phyloP scores from a whole-genome alignment of 2,113 vertebrate species.

The Nicator chloris region DNA sequence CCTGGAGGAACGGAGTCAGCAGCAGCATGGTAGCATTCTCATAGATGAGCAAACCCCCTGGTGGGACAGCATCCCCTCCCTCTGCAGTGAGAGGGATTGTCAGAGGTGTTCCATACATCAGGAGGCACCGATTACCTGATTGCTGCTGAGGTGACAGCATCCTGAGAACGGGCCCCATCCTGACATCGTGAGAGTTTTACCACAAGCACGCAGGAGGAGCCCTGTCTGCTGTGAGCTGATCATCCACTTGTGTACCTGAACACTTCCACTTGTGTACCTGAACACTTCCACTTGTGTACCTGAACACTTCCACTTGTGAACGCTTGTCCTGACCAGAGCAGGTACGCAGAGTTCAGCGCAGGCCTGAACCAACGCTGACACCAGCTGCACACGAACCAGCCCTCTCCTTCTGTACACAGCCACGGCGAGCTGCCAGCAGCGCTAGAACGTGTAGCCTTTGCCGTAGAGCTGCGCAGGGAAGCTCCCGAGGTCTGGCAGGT shows the following conservation, averaged over 20 bases:
- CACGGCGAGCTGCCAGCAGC: not conserved
- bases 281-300: not conserved
- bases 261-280: not conserved
- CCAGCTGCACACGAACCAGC: conserved; percentile 19
- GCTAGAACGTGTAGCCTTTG: conserved; percentile 91
- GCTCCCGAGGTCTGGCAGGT: conserved; percentile 78
- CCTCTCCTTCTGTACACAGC: conserved; percentile 74
- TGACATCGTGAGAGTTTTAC: accelerated
- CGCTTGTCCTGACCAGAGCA: not conserved
- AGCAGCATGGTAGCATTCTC: not conserved
- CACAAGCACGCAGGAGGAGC: not conserved
- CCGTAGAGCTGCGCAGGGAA: conserved; percentile 84
- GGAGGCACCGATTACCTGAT: not conserved
- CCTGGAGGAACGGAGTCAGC: not conserved
- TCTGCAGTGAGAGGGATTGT: accelerated
- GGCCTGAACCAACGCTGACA: not conserved
- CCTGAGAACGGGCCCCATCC: not conserved
- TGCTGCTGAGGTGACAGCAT: not conserved
- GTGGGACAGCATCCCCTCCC: not conserved
- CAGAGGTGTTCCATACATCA: accelerated
- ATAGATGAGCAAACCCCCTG: not conserved
- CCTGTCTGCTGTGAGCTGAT: not conserved
- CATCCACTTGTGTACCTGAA: not conserved
- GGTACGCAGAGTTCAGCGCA: not conserved
- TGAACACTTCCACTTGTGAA: not conserved